Evolutionary conservation across 2,113 vertebrate genomes (phyloP), one percentile per base, ranked within the genome.

Genomic region (Centropus bengalensis): DNA sequence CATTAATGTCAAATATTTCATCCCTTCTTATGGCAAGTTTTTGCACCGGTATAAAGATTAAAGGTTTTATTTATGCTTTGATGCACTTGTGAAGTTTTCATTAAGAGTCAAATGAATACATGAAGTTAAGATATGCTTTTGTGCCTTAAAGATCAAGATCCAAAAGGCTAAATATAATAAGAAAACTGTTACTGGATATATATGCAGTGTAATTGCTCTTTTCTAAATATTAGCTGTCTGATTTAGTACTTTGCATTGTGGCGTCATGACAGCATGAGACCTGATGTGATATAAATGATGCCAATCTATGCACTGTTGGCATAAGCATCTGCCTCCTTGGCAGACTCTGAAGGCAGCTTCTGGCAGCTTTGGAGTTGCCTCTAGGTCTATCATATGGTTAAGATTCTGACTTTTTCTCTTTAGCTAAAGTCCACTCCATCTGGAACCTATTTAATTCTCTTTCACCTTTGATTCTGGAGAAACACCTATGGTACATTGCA

Each of bases 311-410:
- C 93, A 68, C 96, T 88, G 94, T 88, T 97, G 97, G 93, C 97
- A 92, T n/a, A 30, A 73, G 90, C 97, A 96, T 91, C 95, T 97
- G 97, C 91, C 95, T 97, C 91, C 93, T 96, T 97, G 96, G 96
- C 97, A 97, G 60, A 78, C 78, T 93, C 92, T 85, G 91, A 93
- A 96, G 66, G 93, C 78, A 95, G 68, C 7, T 96, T 66, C 89
- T 97, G 89, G 95, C 95, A 97, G 94, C 91, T 96, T 58, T 94
- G 91, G 85, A 96, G 33, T 93, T 89, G 95, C 95, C 94, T 95
- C 88, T 66, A 95, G 95, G 94, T 94, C 91, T 95, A 33, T 97
- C 97, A 96, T 88, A 96, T 95, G 96, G 86, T 88, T 78, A 91
- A 85, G 82, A 78, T 83, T 92, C 95, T 95, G 95, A 97, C 83